phyloP scores from a whole-genome alignment of 2,888 invertebrate genomes.

The Holacanthella duospinosa region DNA sequence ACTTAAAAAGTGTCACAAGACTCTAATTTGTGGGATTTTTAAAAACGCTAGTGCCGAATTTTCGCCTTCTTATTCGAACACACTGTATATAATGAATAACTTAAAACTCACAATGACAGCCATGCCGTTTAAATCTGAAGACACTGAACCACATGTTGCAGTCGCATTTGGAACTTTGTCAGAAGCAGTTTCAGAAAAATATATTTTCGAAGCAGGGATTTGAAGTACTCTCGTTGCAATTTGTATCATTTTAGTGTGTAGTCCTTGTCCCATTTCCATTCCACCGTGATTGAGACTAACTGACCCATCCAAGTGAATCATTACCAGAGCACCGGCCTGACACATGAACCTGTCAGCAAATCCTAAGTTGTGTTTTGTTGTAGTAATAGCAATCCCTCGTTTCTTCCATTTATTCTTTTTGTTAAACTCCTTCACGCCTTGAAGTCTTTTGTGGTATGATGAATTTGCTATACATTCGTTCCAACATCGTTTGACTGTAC shows the following conservation, averaged over 20 bases:
- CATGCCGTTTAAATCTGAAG: slow-evolving; percentile 85
- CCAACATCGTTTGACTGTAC: slow-evolving; percentile 67
- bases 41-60: too few species aligned
- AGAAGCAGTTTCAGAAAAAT: slow-evolving; percentile 70
- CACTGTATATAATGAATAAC: too few species aligned
- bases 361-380: slow-evolving; percentile 40
- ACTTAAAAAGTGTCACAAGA: too few species aligned
- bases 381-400: slow-evolving; percentile 41
- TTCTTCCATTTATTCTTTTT: slow-evolving; percentile 43
- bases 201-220: slow-evolving; percentile 60
- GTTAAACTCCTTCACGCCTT: slow-evolving; percentile 58
- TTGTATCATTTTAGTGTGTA: slow-evolving; percentile 48
- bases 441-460: slow-evolving; percentile 49
- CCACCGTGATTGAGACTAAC: slow-evolving; percentile 46
- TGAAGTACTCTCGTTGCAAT: slow-evolving; percentile 64
- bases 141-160: slow-evolving; percentile 76
- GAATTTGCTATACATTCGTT: slow-evolving; percentile 61
- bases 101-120: slow-evolving; percentile 66
- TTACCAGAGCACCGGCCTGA: slow-evolving; percentile 45
- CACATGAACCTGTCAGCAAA: slow-evolving; percentile 37
- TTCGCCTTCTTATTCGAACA: too few species aligned
- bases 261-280: slow-evolving; percentile 48
- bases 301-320: slow-evolving; percentile 45
- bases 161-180: slow-evolving; percentile 87
- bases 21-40: too few species aligned